A percentile compares a stretch with the other conserved stretches of the same genome.
These are phyloP conservation scores for Rhodinocichla rosea DNA, from an alignment of 2,113 vertebrate genomes.

Conservation along the genomic window DNA sequence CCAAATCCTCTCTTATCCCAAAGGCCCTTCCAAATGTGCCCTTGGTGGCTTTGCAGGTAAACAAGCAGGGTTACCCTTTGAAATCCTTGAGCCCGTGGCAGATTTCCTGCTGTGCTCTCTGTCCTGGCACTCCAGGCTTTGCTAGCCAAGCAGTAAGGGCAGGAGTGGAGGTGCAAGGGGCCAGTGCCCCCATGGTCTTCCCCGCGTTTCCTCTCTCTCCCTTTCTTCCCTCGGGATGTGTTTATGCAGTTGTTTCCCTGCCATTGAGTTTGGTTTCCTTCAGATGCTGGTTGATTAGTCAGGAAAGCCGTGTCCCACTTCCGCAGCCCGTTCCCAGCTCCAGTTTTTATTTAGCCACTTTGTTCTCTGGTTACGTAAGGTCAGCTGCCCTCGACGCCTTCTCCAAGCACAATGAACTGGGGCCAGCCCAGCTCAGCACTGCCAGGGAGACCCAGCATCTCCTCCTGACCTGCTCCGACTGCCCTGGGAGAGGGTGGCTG, in stretches of 20 bases:
- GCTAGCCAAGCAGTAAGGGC: not conserved
- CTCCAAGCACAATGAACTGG: not conserved
- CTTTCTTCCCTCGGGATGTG: conserved; percentile 44
- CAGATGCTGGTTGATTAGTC: conserved; percentile 12
- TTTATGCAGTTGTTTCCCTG: conserved; percentile 56
- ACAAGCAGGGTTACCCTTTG: not conserved
- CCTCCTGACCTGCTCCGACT: accelerated
- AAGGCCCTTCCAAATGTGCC: not conserved
- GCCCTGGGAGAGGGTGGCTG: not conserved
- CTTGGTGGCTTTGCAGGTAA: not conserved
- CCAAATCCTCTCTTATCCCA: not conserved
- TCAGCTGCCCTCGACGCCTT: conserved; percentile 18
- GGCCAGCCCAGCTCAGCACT: not conserved
- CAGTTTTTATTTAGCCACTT: conserved; percentile 41
- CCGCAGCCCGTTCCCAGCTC: conserved; percentile 42
- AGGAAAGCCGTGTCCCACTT: conserved; percentile 46
- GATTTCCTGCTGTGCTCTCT: not conserved
- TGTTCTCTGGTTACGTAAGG: conserved; percentile 27
- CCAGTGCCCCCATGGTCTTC: not conserved
- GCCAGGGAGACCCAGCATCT: not conserved
- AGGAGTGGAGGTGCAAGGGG: not conserved
- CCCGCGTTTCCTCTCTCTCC: not conserved
- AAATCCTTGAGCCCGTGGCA: not conserved
- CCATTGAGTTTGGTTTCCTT: conserved; percentile 51
- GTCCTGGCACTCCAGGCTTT: accelerated